Evolutionary conservation across 2,888 invertebrate genomes (phyloP).

Genomic region (Cerceris rybyensis): DNA sequence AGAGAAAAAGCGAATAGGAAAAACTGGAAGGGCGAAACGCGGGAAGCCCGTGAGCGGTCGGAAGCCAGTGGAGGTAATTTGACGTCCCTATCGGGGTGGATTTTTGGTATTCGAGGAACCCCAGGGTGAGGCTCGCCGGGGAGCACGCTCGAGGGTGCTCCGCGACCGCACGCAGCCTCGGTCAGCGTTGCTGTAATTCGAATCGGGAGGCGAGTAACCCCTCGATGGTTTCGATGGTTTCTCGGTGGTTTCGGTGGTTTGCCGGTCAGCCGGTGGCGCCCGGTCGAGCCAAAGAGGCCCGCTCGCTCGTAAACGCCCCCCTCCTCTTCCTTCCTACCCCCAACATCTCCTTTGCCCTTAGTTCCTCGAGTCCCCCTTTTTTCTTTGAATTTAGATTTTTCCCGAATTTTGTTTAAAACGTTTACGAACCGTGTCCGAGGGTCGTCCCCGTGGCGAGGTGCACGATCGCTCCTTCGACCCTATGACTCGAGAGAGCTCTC

Average conservation of each 20-base stretch:
- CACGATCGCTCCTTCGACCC: slow-evolving; percentile 28
- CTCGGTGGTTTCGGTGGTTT: too few relatives aligned
- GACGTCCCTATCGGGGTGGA: too few relatives aligned
- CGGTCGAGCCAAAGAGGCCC: slow-evolving; percentile 8
- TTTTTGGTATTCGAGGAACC: too few relatives aligned
- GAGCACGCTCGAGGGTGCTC: slow-evolving; percentile 21
- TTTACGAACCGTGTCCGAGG: slow-evolving; percentile 81
- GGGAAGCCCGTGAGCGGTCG: too few relatives aligned
- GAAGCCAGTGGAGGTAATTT: too few relatives aligned
- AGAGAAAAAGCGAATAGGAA: too few relatives aligned
- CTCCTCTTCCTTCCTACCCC: background rate
- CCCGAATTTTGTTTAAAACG: slow-evolving; percentile 80
- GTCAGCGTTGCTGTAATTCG: slow-evolving; percentile 60
- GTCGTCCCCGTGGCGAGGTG: slow-evolving; percentile 34
- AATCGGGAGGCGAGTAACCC: slow-evolving; percentile 15
- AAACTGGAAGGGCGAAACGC: too few relatives aligned
- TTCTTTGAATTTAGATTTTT: slow-evolving; percentile 73
- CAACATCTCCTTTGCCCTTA: background rate
- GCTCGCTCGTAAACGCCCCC: slow-evolving; percentile 2
- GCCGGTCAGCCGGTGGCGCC: too few relatives aligned
- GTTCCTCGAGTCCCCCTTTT: slow-evolving; percentile 16
- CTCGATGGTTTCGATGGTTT: too few relatives aligned
- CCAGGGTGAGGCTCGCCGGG: too few relatives aligned
- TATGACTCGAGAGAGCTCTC: slow-evolving; percentile 51
- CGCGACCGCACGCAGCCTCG: slow-evolving; percentile 66